Evolutionary conservation across 2,888 invertebrate species (phyloP).

Genomic region (Xanthia togata): DNA sequence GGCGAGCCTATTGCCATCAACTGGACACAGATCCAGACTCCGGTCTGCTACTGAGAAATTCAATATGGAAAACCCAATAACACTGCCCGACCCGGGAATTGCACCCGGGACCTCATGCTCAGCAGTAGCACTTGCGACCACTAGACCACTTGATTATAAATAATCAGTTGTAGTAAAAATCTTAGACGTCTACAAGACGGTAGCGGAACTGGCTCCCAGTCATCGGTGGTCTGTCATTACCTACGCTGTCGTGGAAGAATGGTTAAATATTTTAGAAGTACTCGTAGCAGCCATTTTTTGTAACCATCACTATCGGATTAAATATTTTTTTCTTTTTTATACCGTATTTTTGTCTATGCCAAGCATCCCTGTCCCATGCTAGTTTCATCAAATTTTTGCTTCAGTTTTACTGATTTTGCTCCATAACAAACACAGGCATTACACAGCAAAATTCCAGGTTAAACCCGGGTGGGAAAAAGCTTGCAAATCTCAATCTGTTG

Average conservation of each 20-base stretch:
- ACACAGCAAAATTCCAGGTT: conserved; percentile 14
- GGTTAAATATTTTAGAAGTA: too few species aligned
- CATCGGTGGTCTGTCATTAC: neutral
- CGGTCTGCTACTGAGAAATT: too few species aligned
- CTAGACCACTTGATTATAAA: neutral
- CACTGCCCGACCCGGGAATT: too few species aligned
- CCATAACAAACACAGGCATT: neutral
- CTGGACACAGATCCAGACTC: too few species aligned
- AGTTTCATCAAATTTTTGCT: neutral
- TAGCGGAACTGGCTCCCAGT: neutral
- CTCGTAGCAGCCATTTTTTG: neutral
- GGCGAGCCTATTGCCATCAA: too few species aligned
- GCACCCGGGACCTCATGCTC: too few species aligned
- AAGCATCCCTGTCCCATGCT: neutral
- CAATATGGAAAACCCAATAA: too few species aligned
- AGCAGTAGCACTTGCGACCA: too few species aligned
- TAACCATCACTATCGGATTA: too few species aligned
- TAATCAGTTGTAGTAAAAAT: neutral
- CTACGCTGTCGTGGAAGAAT: neutral
- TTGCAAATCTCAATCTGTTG: conserved; percentile 18
- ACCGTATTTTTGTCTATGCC: neutral
- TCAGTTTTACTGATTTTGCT: conserved; percentile 1
- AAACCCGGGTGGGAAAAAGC: conserved; percentile 1
- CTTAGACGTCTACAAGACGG: too few species aligned
- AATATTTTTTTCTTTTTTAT: neutral